Evolutionary conservation across 2,888 invertebrate genomes (phyloP), one percentile per base, ranked within the genome.

Genomic region (Pristionchus mayeri): DNA sequence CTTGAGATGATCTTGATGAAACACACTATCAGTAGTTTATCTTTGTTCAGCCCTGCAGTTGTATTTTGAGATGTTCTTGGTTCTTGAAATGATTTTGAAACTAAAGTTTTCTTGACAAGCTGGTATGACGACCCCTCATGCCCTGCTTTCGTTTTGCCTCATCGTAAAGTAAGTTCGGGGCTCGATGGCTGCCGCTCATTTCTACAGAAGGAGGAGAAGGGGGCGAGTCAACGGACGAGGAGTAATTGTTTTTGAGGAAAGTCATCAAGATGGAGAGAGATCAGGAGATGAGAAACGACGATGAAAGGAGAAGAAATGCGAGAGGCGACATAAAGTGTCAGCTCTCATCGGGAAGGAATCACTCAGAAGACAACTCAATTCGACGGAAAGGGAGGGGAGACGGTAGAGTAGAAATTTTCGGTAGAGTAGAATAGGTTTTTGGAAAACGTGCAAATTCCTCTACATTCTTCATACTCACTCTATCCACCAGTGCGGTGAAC

Each of bases 201-300:
- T 80, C 80, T 80, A 57, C 57, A 80, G 80, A 57, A 57, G 80
- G 37, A 57, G 80, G 37, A 4, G 52, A 78, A 78, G 30, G 50
- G 54, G 52, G 37, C 37, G 50, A 48, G 76, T 50, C 48, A 30
- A 80, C 54, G 40, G 44, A 21, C n/a, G 30, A 37, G 54, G 57
- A 80, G 80, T 80, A 80, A 80, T 80, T 80, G 80, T 80, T 80
- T 80, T 80, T 37, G 50, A 78, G 76, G 76, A 78, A 48, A 48
- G 50, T 78, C 48, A 50, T 50, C 50, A 78, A 50, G 50, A 24
- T 27, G 27, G 76, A 44, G 75, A 78, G 50, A 78, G 50, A 78
- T 30, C 50, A 76, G 50, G 50, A 50, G 76, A 50, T 30, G 76
- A 63, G 18, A 30, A 63, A 11, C 21, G 27, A 34, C 6, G 27